Evolutionary conservation across 2,113 vertebrate species (phyloP), one percentile per base, ranked within the genome.

Genomic region (Garra rufa): DNA sequence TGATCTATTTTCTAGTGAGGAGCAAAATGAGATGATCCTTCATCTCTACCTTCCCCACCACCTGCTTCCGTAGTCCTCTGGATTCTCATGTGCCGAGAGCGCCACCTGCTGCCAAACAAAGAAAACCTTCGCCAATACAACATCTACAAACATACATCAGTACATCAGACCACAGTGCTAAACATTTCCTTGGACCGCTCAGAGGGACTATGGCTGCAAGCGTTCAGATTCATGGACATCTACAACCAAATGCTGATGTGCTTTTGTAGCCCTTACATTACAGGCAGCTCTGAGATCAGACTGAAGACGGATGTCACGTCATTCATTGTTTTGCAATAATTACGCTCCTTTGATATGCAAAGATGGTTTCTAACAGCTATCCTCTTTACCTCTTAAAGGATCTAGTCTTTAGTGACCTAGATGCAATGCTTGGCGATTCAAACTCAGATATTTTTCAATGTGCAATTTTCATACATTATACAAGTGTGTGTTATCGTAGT

Each of bases 401-500:
- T 76, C n/a, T 67, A 59, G 77, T 61, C 48, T 65, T 59, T 87
- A 87, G 41, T 28, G 63, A 28, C 52, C 67, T 83, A 83, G 69
- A 88, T 57, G 63, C 34, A 79, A 46, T 21, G 63, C 41, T 67
- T 55, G 30, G 55, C 63, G 55, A 13, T 48, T 24, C 28, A 61
- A 63, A 85, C 57, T 59, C 28, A 30, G 8, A 44, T 46, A 48
- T 80, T 48, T 81, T 63, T 46, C 28, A 63, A 80, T 50, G 63
- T 82, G 79, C 79, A 82, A 55, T 75, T 85, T 88, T 88, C 75
- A 76, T 76, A 70, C 41, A 70, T 41, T 5, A 76, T 59, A 52
- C 46, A 50, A 70, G 78, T n/a, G n/a, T 69, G 46, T 73, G 69
- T 82, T 71, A 59, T 28, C 2, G 52, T 82, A 76, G 61, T n/a